These are phyloP conservation scores for Poicephalus gulielmi DNA, from an alignment of 2,113 vertebrate genomes.

Conservation along the genomic window DNA sequence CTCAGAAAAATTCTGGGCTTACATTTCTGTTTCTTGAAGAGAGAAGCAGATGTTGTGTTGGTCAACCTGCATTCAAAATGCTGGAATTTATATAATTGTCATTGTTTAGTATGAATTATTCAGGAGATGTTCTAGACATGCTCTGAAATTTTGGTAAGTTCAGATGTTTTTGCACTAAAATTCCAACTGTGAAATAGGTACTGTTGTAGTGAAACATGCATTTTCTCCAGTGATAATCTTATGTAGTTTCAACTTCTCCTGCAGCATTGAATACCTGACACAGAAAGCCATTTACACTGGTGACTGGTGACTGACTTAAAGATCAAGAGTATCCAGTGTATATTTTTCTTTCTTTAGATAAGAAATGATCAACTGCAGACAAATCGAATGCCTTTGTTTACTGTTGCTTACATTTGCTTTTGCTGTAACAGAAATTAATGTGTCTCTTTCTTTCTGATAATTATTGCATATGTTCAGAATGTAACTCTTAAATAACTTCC, in stretches of 20 bases:
- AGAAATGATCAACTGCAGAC: not conserved
- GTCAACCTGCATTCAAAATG: not conserved
- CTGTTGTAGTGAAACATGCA: not conserved
- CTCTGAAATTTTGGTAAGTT: not conserved
- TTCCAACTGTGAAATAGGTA: not conserved
- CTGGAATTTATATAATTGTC: not conserved
- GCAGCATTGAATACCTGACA: not conserved
- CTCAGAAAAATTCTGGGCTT: not conserved
- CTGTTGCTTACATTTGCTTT: not conserved
- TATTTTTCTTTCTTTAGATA: not conserved
- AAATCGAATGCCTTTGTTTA: not conserved
- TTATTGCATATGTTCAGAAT: slow-evolving; percentile 16
- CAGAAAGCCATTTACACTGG: not conserved
- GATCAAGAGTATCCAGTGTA: not conserved
- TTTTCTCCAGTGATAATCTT: not conserved
- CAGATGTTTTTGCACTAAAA: not conserved
- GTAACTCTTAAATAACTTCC: slow-evolving; percentile 9
- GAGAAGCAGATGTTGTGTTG: not conserved
- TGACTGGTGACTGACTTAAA: not conserved
- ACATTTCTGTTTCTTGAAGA: not conserved
- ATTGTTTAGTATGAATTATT: not conserved
- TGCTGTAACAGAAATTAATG: not conserved
- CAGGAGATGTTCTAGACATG: not conserved
- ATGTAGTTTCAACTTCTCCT: not conserved
- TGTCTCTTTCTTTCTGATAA: not conserved